Conservation (phyloP, 2,888 invertebrate species). For the Drosophila tripunctata region DNA sequence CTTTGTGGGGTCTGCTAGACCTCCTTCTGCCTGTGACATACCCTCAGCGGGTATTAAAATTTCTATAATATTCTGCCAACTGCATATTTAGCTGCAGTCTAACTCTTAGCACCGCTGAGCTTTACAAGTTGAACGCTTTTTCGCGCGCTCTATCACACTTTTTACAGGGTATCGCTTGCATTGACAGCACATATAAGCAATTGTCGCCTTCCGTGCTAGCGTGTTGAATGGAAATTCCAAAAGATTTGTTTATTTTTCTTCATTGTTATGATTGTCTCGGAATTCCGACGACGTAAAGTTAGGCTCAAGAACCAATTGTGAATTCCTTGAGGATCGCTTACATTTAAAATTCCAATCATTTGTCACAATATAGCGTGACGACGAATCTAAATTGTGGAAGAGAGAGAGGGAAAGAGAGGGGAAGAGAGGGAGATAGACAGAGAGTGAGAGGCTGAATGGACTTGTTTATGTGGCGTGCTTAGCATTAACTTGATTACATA, state of each 20-base stretch:
- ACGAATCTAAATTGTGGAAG: neutral
- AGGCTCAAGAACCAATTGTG: conserved; percentile 32
- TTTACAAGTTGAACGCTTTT: no score
- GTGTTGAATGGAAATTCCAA: conserved; percentile 39
- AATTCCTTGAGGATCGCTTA: conserved; percentile 26
- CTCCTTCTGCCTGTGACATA: no score
- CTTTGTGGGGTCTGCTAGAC: no score
- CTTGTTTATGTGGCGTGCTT: conserved; percentile 56
- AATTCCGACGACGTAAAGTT: conserved; percentile 30
- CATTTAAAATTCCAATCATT: conserved; percentile 48
- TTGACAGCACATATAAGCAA: conserved; percentile 40
- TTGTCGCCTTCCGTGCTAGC: conserved; percentile 36
- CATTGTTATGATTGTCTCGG: conserved; percentile 28
- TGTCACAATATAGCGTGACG: conserved; percentile 32
- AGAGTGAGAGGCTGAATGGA: conserved; percentile 16
- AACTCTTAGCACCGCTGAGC: no score
- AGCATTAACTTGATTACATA: conserved; percentile 58
- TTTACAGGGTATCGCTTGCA: conserved; percentile 14
- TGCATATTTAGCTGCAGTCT: no score
- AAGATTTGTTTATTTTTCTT: conserved; percentile 23
- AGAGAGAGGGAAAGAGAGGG: neutral
- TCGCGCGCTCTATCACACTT: neutral
- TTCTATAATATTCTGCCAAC: no score
- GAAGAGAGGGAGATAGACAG: neutral
- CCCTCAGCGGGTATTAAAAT: no score